Evolutionary conservation across 2,113 vertebrate species (phyloP).

Genomic region (Neoarius graeffei): DNA sequence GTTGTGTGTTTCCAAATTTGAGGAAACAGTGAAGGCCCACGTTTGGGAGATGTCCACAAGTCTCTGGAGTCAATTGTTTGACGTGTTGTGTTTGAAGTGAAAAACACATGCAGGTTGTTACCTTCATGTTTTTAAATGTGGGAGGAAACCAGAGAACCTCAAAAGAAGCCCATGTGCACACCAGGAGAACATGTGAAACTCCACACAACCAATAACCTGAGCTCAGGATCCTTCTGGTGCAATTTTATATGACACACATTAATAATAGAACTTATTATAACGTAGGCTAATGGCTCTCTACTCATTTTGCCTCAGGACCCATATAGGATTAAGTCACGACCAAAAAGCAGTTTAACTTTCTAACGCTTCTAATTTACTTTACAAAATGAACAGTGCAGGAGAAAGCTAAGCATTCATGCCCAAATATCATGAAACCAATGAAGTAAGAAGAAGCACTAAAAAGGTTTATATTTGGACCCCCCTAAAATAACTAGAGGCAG

Average conservation of each 20-base stretch:
- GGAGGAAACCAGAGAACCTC: background rate
- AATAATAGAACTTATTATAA: background rate
- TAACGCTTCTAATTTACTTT: background rate
- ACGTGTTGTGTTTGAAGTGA: too few relatives aligned
- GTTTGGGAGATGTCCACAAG: background rate
- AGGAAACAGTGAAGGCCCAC: background rate
- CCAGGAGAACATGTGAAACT: background rate
- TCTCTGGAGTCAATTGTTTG: too few relatives aligned
- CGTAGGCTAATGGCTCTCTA: background rate
- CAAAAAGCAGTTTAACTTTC: background rate
- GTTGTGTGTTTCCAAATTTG: background rate
- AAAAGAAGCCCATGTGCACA: background rate
- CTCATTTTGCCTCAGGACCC: background rate
- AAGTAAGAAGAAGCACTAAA: background rate
- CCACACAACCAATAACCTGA: background rate
- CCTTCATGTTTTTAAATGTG: background rate
- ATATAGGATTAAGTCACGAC: background rate
- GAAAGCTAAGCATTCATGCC: background rate
- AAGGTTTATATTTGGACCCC: background rate
- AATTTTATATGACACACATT: background rate
- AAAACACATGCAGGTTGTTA: too few relatives aligned
- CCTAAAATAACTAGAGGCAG: background rate
- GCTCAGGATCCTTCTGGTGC: background rate
- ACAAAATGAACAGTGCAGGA: background rate
- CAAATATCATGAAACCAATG: background rate